Base-by-base conservation (phyloP, 1,140 invertebrate species). In the Eulimnadia texana region DNA sequence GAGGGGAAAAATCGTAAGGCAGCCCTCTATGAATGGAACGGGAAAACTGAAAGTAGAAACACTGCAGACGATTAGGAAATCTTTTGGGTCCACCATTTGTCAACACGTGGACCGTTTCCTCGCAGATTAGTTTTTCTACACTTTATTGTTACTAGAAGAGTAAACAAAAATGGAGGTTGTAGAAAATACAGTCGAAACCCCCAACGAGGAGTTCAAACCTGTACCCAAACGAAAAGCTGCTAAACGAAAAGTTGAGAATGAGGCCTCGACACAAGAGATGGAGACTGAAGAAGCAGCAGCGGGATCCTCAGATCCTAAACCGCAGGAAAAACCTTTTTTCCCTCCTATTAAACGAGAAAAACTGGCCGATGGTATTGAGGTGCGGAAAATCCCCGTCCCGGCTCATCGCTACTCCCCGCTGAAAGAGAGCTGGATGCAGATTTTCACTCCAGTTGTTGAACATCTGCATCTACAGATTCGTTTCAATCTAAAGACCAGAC, bases 371-470 rank as follows among this genome's bases (percentile, higher is more conserved):
- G 63, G 50, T 23, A 19, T 13, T 16, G 69, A 84, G 76, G 69
- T 74, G 60, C 69, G 77, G 20, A 73, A 84, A 73, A 72, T 90
- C 50, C 67, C 79, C n/a, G 81, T 88, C 53, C 85, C 83, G 50
- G 69, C 78, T 53, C 82, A 82, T 72, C 83, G 96, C 72, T 94
- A 93, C 68, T 86, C 88, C 28, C 92, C 94, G 16, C 70, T 99
- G 1, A 96, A 96, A 76, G 87, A 96, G 70, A 91, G 90, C 70
- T 99, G 96, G 96, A 77, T 93, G 72, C 94, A 98, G 75, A 94
- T 99, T 66, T 96, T 95, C 69, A 89, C 86, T 57, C 94, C 95
- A 0, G 79, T 99, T 25, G 94, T 98, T 3, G 92, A 99, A 72
- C 88, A 98, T 73, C 76, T 99, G 29, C 80, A 95, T 64, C 75